A percentile compares a stretch with the other conserved stretches of the same genome.
Evolutionary conservation across 1,140 invertebrate genomes (phyloP).

Genomic region (Calycopis cecrops): DNA sequence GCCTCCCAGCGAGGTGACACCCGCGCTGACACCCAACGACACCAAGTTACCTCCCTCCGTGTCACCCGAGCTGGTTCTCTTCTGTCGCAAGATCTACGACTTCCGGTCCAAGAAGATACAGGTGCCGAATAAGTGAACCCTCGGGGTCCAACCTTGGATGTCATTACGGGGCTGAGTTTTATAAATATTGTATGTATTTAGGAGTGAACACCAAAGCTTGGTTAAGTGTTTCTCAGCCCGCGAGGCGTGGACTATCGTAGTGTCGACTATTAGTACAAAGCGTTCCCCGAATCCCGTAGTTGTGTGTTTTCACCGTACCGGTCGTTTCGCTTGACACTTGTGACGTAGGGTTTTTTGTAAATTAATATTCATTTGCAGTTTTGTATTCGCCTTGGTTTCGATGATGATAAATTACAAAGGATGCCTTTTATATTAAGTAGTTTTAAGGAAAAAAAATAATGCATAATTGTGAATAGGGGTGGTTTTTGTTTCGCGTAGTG

Average conservation of each 20-base stretch:
- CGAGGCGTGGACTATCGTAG: slow-evolving; percentile 32
- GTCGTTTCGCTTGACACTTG: slow-evolving; percentile 54
- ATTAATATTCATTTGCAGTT: slow-evolving; percentile 43
- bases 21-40: slow-evolving; percentile 66
- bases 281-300: slow-evolving; percentile 45
- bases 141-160: slow-evolving; percentile 1
- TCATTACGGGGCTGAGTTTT: slow-evolving; percentile 18
- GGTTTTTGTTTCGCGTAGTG: slow-evolving; percentile 36
- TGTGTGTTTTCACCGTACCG: slow-evolving; percentile 29
- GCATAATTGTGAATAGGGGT: slow-evolving; percentile 61
- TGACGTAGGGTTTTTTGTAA: slow-evolving; percentile 49
- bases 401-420: slow-evolving; percentile 53
- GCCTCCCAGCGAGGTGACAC: slow-evolving; percentile 46
- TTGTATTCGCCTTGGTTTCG: slow-evolving; percentile 38
- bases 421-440: slow-evolving; percentile 72
- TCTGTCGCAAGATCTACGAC: slow-evolving; percentile 96
- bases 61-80: slow-evolving; percentile 91
- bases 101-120: slow-evolving; percentile 88
- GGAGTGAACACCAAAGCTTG: slow-evolving; percentile 48
- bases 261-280: slow-evolving; percentile 65
- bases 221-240: slow-evolving; percentile 23
- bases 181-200: slow-evolving; percentile 25
- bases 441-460: slow-evolving; percentile 51
- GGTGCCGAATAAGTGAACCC: slow-evolving; percentile 60
- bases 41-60: slow-evolving; percentile 84